Percentiles rank a stretch among this genome's conserved stretches.
Evolutionary conservation across 2,888 invertebrate species (phyloP).

Genomic region (Heteromurus nitidus): DNA sequence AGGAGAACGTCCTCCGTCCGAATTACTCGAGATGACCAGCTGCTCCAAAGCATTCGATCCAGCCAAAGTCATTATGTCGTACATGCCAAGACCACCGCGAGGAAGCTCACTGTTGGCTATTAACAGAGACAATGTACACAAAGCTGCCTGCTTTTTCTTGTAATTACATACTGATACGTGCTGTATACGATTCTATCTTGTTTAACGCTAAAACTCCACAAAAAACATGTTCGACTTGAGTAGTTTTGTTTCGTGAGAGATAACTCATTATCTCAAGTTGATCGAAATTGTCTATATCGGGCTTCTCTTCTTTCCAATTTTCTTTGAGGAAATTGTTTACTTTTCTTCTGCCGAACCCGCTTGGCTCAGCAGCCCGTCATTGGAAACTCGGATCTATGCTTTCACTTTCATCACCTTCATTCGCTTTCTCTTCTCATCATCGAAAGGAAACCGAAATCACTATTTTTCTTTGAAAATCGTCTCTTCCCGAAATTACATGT

Average conservation of each 20-base stretch:
- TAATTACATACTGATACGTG: neutral
- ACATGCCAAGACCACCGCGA: slow-evolving; percentile 72
- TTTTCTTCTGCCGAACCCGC: neutral
- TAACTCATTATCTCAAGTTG: no score
- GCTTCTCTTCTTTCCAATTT: neutral
- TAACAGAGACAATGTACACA: slow-evolving; percentile 28
- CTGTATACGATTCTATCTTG: neutral
- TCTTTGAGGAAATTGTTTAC: neutral
- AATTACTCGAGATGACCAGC: slow-evolving; percentile 65
- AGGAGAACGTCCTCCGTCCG: slow-evolving; percentile 64
- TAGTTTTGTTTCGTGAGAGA: neutral
- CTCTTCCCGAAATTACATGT: neutral
- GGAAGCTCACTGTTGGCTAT: slow-evolving; percentile 65
- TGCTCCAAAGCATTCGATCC: slow-evolving; percentile 70
- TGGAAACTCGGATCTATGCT: no score
- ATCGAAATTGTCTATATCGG: no score
- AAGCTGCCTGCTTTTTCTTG: neutral
- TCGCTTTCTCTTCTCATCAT: neutral
- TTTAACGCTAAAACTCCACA: neutral
- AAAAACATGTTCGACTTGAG: neutral
- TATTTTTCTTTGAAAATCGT: neutral
- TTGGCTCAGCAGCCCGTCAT: neutral
- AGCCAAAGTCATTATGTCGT: slow-evolving; percentile 71
- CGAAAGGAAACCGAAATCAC: neutral
- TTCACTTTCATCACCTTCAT: no score